Percentiles rank a stretch among this genome's conserved stretches.
Conservation (phyloP, 2,113 vertebrate species). For the Crotalus helleri region DNA sequence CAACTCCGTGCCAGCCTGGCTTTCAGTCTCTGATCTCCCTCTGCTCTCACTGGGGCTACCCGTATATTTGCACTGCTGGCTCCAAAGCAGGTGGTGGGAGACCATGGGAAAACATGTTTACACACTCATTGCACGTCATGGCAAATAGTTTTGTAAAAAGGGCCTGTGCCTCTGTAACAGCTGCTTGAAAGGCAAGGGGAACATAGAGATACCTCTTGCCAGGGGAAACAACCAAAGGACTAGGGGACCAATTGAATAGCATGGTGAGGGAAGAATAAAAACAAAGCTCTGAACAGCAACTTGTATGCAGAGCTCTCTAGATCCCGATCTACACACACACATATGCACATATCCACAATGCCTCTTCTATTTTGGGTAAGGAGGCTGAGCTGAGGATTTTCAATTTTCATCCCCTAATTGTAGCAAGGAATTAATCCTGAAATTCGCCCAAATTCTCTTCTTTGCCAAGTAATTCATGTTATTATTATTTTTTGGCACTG, state of each 20-base stretch:
- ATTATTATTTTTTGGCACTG: neutral
- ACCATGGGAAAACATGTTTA: conserved; percentile 30
- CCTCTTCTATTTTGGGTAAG: neutral
- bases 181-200: conserved; percentile 6
- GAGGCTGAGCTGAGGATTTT: neutral
- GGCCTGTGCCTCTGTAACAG: neutral
- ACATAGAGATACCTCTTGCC: neutral
- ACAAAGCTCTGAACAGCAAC: neutral
- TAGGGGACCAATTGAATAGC: neutral
- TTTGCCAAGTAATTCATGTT: neutral
- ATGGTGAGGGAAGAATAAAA: neutral
- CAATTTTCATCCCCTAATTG: neutral
- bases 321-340: neutral
- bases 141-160: neutral
- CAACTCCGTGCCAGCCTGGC: conserved; percentile 15
- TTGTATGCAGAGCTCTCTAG: neutral
- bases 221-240: neutral
- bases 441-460: neutral
- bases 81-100: conserved; percentile 29
- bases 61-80: conserved; percentile 19
- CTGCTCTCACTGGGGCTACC: neutral
- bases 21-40: conserved; percentile 24
- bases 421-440: neutral
- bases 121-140: conserved; percentile 4
- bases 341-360: neutral